Evolutionary conservation across 1,140 invertebrate species (phyloP).

Genomic region (Notospermus geniculatus): DNA sequence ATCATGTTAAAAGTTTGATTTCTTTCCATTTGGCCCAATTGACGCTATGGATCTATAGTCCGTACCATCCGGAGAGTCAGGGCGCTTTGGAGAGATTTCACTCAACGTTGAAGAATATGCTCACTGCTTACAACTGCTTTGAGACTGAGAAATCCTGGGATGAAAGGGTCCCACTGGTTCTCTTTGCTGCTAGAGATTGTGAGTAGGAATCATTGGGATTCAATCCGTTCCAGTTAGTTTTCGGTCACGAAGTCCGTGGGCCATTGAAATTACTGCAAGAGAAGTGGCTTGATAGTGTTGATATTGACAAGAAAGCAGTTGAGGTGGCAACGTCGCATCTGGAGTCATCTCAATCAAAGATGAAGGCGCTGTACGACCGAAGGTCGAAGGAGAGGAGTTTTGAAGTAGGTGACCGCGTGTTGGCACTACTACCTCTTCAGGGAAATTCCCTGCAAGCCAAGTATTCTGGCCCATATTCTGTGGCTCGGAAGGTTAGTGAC

Average conservation of each 20-base stretch:
- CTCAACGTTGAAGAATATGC: too few species aligned
- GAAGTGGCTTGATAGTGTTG: not conserved
- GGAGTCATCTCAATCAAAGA: not conserved
- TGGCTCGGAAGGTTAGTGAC: not conserved
- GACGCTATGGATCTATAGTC: too few species aligned
- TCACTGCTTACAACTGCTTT: slow-evolving; percentile 10
- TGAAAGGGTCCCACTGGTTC: too few species aligned
- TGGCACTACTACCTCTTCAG: not conserved
- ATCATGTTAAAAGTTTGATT: too few species aligned
- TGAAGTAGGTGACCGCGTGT: not conserved
- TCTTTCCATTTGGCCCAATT: too few species aligned
- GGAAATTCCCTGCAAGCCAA: not conserved
- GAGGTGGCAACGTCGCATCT: slow-evolving; percentile 2
- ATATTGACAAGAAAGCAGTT: not conserved
- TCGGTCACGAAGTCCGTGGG: not conserved
- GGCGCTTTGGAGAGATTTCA: too few species aligned
- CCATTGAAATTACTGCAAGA: too few species aligned
- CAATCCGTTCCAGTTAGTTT: slow-evolving; percentile 10
- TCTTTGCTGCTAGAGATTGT: slow-evolving; percentile 9
- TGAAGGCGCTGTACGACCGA: not conserved
- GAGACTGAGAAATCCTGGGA: slow-evolving; percentile 14
- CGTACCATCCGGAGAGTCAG: slow-evolving; percentile 9
- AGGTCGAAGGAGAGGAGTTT: not conserved
- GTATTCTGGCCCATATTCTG: not conserved
- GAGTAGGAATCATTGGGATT: slow-evolving; percentile 12